A percentile compares a stretch with the other conserved stretches of the same genome.
Conservation (phyloP, 2,113 vertebrate species). For the Podiceps cristatus region DNA sequence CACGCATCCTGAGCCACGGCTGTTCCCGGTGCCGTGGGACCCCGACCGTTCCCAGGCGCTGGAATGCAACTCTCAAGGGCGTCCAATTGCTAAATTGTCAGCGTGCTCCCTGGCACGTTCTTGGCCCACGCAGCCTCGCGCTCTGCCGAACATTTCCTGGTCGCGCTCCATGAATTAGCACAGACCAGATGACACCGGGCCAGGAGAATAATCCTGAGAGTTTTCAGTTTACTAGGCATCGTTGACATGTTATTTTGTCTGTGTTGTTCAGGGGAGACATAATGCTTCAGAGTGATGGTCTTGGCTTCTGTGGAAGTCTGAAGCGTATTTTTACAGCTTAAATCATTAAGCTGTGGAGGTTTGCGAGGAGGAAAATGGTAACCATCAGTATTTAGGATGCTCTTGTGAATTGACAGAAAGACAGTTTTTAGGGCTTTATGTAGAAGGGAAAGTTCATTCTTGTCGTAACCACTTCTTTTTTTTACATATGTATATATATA, state of each 20-base stretch:
- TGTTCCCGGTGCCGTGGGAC: neutral
- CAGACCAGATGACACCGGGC: neutral
- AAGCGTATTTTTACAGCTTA: neutral
- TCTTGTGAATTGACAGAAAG: neutral
- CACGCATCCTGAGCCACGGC: accelerated
- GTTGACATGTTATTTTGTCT: neutral
- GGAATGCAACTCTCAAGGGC: neutral
- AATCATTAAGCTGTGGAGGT: neutral
- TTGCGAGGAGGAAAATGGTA: neutral
- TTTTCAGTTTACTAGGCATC: neutral
- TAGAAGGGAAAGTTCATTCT: neutral
- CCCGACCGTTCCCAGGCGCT: accelerated
- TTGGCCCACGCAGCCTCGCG: neutral
- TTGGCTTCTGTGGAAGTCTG: neutral
- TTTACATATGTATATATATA: neutral
- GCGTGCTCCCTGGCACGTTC: constrained; percentile 34
- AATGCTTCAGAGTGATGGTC: neutral
- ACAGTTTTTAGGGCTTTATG: neutral
- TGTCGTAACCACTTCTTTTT: neutral
- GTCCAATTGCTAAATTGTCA: neutral
- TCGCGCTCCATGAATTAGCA: neutral
- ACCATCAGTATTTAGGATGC: neutral
- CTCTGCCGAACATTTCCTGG: neutral
- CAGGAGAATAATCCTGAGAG: neutral
- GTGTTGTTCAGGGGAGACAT: neutral